Base-by-base conservation (phyloP, 2,797 vertebrate genomes). In the Rhynchonycteris naso region DNA sequence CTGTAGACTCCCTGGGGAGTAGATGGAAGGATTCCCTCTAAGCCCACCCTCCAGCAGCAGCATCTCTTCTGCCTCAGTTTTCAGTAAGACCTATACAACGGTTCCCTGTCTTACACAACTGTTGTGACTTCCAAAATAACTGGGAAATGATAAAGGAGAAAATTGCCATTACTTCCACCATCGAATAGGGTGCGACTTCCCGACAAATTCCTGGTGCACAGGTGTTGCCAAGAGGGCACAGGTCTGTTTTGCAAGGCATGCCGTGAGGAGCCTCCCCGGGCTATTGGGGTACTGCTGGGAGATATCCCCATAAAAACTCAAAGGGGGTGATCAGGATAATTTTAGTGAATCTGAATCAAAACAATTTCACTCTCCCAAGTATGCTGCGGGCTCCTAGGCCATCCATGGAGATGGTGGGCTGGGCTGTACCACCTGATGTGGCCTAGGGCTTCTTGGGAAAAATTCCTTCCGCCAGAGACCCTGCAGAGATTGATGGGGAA, bases 31-130 rank as follows among this genome's bases (percentile, higher is more conserved):
- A 5, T 74, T 78, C 68, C 18, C 33, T 95, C 47, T n/a, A 26
- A 69, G 19, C 52, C 13, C 11, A 9, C 35, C 14, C 38, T 7
- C 43, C 4, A 0, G 56, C 71, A 72, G 24, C 54, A 74, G 72
- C 21, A 33, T 81, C 91, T 84, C 90, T 93, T n/a, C 30, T 7
- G 68, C 33, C 74, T 71, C 61, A 58, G 26, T 75, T 95, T 93
- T 68, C 24, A 50, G 15, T 81, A 61, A 96, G 35, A 76, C 59
- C 26, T 66, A 65, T 52, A 68, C 19, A 26, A 5, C 9, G n/a
- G 22, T 87, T 71, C 58, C 52, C 56, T 52, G 2, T 19, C 74
- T 74, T 85, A 9, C 3, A 7, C 28, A 65, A 56, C 1, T 19
- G 65, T 66, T 69, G 54, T 71, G 21, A 61, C 13, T 66, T 71